A percentile compares a stretch with the other conserved stretches of the same genome.
Evolutionary conservation across 2,888 invertebrate genomes (phyloP).

Genomic region (Fragum fragum): DNA sequence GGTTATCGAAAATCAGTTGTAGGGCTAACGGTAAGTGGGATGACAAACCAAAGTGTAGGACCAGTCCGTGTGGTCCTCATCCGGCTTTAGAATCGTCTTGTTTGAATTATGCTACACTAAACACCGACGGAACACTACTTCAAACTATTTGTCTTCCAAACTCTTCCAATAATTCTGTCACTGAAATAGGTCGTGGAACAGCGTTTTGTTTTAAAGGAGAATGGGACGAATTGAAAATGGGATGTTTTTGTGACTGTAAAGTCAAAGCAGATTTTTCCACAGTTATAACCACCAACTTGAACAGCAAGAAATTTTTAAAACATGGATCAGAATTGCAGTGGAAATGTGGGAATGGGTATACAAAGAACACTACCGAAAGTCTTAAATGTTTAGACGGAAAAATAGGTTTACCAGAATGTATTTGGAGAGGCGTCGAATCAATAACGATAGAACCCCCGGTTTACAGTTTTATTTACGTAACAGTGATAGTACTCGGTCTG

Average conservation of each 20-base stretch:
- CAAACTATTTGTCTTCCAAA: conserved; percentile 12
- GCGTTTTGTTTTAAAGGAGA: conserved; percentile 10
- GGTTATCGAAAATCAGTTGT: conserved; percentile 28
- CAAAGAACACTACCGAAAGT: conserved; percentile 18
- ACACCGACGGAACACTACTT: neutral
- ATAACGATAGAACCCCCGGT: neutral
- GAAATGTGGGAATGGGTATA: conserved; percentile 13
- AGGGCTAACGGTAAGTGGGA: conserved; percentile 41
- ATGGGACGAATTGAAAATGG: conserved; percentile 35
- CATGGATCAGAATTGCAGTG: conserved; percentile 14
- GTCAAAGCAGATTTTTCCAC: neutral
- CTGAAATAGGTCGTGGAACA: conserved; percentile 9
- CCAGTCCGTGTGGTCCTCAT: conserved; percentile 26
- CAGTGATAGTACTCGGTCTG: no score
- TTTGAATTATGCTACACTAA: neutral
- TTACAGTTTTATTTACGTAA: no score
- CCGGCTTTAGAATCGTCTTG: conserved; percentile 41
- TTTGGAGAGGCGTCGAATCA: neutral
- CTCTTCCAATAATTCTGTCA: conserved; percentile 27
- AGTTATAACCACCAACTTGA: neutral
- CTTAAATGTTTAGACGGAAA: conserved; percentile 18
- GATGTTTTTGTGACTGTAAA: conserved; percentile 45
- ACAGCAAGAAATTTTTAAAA: conserved; percentile 10
- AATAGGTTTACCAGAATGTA: neutral
- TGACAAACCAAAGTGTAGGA: conserved; percentile 34